Base-by-base conservation (phyloP, 2,797 vertebrate genomes). In the Todus mexicanus region DNA sequence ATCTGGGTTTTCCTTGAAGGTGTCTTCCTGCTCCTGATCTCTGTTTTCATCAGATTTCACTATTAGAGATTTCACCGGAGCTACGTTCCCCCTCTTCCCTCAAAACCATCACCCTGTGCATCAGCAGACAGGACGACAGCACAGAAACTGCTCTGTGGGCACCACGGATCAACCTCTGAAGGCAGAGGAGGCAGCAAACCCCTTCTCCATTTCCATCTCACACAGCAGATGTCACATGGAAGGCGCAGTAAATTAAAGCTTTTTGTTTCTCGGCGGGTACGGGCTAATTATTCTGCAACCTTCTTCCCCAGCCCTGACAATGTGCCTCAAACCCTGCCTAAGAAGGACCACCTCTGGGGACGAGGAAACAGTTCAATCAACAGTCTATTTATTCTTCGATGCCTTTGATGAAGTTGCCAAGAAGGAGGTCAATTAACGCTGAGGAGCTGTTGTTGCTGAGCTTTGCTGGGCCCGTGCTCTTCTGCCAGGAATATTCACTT, bases 381-480 rank as follows among this genome's bases (percentile, higher is more conserved):
- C 78, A 87, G 89, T 71, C 45, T 29, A 70, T 84, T 95, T 93
- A 90, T 86, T 92, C 84, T 79, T 38, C 40, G 33, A 3, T 0
- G 3, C 45, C 92, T 96, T 94, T 94, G 95, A 96, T 89, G 94
- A 40, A 50, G 93, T 60, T 94, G 95, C 96, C 94, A 95, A 94
- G 84, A 91, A 71, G 18, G 68, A 40, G 78, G 86, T 96, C 94
- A 92, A 94, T 95, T 92, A 92, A 60, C 5, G 2, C 45, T 1
- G 17, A 94, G 79, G 71, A 93, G 91, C 23, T 50, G 74, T 45
- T 60, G 79, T 8, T 80, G 60, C 70, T 12, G 54, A 76, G 82
- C 65, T 79, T 60, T 68, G 70, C 73, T 5, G 6, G 6, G 81
- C 54, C 33, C 0, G 37, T 6, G 11, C 66, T 88, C 85, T 76